Evolutionary conservation across 2,888 invertebrate species (phyloP).

Genomic region (Malthinus seriepunctatus): DNA sequence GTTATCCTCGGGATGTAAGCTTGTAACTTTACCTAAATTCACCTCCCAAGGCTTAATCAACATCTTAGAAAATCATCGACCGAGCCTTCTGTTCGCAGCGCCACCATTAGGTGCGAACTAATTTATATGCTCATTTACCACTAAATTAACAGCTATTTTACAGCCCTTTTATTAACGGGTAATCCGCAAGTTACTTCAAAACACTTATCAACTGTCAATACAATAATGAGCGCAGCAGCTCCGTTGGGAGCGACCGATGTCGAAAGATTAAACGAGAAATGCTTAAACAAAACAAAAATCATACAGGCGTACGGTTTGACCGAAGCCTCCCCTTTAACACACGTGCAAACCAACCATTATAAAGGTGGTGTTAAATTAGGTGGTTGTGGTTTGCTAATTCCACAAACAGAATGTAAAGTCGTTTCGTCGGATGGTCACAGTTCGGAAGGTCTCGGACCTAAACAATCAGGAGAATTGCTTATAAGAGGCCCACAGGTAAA

Average conservation of each 20-base stretch:
- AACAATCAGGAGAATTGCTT: conserved; percentile 71
- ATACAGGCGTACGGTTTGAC: conserved; percentile 65
- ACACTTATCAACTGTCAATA: conserved; percentile 37
- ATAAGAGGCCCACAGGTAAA: conserved; percentile 78
- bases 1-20: conserved; percentile 52
- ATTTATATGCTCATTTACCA: neutral
- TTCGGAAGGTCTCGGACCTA: conserved; percentile 39
- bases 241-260: conserved; percentile 50
- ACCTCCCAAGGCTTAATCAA: conserved; percentile 32
- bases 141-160: neutral
- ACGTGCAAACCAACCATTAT: conserved; percentile 15
- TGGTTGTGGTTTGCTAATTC: conserved; percentile 53
- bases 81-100: conserved; percentile 53
- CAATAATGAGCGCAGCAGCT: conserved; percentile 59
- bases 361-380: conserved; percentile 20
- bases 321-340: conserved; percentile 61
- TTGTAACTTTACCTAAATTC: conserved; percentile 53
- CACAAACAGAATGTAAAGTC: conserved; percentile 67
- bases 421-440: conserved; percentile 54
- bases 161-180: neutral
- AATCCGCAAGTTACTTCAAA: neutral
- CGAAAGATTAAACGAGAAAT: conserved; percentile 42
- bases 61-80: conserved; percentile 33
- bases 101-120: conserved; percentile 59
- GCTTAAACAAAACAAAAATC: conserved; percentile 30